phyloP scores from a whole-genome alignment of 2,113 vertebrate species.

The Otocyon megalotis region DNA sequence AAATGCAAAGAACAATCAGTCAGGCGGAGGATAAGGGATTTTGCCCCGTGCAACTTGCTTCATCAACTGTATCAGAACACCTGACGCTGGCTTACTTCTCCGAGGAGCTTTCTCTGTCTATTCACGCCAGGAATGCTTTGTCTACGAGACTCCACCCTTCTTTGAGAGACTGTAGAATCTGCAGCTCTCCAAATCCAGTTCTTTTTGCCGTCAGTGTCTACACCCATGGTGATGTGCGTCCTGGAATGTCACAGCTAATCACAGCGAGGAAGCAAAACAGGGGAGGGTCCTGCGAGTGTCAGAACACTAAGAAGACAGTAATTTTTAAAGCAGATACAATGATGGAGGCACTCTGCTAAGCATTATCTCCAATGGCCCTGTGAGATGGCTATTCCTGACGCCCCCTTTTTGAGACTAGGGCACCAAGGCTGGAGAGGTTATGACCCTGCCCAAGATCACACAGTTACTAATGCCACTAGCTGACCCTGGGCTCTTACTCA shows the following conservation, averaged over 20 bases:
- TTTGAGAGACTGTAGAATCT: not conserved
- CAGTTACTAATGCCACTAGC: not conserved
- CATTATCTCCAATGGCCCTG: not conserved
- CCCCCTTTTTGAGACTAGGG: not conserved
- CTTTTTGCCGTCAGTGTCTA: not conserved
- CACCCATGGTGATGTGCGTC: not conserved
- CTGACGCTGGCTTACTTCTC: not conserved
- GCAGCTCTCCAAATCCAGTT: not conserved
- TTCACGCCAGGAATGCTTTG: conserved; percentile 24
- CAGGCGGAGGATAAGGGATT: fast-evolving
- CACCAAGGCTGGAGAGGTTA: not conserved
- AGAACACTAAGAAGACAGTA: not conserved
- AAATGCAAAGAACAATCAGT: not conserved
- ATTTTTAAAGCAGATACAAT: not conserved
- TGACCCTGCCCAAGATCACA: not conserved
- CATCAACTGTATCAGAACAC: not conserved
- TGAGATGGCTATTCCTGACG: fast-evolving
- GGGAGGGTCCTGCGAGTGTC: not conserved
- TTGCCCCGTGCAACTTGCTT: not conserved
- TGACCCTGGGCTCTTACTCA: not conserved
- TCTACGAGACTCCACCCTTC: conserved; percentile 38
- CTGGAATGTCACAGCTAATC: not conserved
- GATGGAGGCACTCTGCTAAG: not conserved
- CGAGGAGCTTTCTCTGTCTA: not conserved
- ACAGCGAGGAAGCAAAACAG: not conserved